Conservation (phyloP, 2,113 vertebrate species). For the Corythoichthys intestinalis region DNA sequence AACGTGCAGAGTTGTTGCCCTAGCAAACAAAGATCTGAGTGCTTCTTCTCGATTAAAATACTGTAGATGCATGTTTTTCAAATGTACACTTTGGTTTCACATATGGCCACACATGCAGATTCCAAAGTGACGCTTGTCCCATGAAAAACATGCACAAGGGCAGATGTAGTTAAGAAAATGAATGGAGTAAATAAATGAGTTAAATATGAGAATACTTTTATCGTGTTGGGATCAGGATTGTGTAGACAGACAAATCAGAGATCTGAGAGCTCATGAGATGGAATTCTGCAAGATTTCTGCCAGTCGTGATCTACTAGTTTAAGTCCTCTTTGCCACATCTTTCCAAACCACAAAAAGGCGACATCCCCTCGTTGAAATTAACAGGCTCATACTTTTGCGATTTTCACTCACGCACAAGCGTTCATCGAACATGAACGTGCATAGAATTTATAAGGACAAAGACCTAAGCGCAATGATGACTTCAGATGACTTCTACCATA, state of each 20-base stretch:
- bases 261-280: slow-evolving; percentile 51
- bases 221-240: slow-evolving; percentile 26
- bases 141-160: slow-evolving; percentile 18
- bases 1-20: background rate
- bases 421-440: slow-evolving; percentile 45
- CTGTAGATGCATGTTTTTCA: background rate
- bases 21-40: background rate
- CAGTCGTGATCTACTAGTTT: slow-evolving; percentile 71
- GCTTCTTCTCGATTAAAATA: background rate
- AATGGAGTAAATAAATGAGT: slow-evolving; percentile 54
- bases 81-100: slow-evolving; percentile 40
- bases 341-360: slow-evolving; percentile 76
- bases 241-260: slow-evolving; percentile 21
- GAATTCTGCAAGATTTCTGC: slow-evolving; percentile 69
- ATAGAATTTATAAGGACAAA: slow-evolving; percentile 53
- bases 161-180: slow-evolving; percentile 54
- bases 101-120: slow-evolving; percentile 14
- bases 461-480: slow-evolving; percentile 52
- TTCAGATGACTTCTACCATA: background rate
- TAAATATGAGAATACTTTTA: slow-evolving; percentile 56
- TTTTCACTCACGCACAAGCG: slow-evolving; percentile 58
- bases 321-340: slow-evolving; percentile 59
- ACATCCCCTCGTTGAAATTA: slow-evolving; percentile 71
- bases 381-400: slow-evolving; percentile 77
- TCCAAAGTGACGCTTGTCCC: slow-evolving; percentile 26